These are phyloP conservation scores for Eucriotettix oculatus DNA, from an alignment of 2,888 invertebrate species.

Conservation along the genomic window DNA sequence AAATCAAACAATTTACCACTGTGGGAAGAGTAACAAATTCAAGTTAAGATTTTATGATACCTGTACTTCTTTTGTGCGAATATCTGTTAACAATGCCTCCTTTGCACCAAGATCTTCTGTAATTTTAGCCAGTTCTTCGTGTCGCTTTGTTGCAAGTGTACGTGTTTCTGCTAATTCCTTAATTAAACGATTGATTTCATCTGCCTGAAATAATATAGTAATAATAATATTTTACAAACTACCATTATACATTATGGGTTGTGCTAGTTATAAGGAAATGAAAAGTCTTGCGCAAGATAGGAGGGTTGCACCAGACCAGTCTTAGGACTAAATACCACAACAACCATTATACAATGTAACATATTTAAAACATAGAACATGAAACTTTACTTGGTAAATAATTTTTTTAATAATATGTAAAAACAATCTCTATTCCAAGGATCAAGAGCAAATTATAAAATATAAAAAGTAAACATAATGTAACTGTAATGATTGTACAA, in stretches of 20 bases:
- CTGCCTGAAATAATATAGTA: constrained; percentile 5
- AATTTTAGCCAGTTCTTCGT: constrained; percentile 34
- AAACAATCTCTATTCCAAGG: too few species aligned
- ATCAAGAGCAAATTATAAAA: too few species aligned
- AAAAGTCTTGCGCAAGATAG: too few species aligned
- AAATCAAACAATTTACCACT: too few species aligned
- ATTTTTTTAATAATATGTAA: too few species aligned
- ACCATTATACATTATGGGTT: not conserved
- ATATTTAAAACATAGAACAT: too few species aligned
- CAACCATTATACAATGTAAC: not conserved
- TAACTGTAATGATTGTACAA: not conserved
- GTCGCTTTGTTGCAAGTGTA: constrained; percentile 36
- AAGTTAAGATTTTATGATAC: constrained; percentile 14
- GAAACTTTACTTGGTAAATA: too few species aligned
- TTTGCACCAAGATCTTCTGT: constrained; percentile 40
- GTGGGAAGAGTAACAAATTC: too few species aligned
- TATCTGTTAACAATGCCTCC: constrained; percentile 47
- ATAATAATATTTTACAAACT: constrained; percentile 38
- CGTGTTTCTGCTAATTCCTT: constrained; percentile 48
- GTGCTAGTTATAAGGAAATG: too few species aligned
- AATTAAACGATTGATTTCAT: constrained; percentile 22
- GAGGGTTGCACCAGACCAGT: too few species aligned
- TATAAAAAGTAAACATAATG: too few species aligned
- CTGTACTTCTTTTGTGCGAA: constrained; percentile 34
- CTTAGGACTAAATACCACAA: too few species aligned